Conservation (phyloP, 2,888 invertebrate species). For the Gortyna flavago region DNA sequence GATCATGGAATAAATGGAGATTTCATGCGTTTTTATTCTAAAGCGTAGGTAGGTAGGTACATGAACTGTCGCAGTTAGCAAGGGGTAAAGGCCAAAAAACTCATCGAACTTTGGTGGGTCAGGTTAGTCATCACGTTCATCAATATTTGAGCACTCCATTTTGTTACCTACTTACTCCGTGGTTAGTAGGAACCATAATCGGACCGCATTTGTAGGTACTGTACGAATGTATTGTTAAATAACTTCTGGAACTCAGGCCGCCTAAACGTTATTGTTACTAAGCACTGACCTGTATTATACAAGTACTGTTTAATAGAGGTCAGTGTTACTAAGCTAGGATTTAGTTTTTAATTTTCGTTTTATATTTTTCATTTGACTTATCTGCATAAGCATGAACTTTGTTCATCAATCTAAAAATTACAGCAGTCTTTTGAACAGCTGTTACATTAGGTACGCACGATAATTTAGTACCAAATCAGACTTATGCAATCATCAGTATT, state of each 20-base stretch:
- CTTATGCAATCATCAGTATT: constrained; percentile 57
- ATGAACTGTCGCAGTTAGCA: background rate
- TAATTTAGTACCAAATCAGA: constrained; percentile 20
- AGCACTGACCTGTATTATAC: too few species aligned
- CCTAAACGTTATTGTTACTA: constrained; percentile 28
- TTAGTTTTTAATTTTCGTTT: constrained; percentile 3
- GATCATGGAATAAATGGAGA: constrained; percentile 1
- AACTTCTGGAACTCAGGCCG: constrained; percentile 36
- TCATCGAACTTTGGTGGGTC: background rate
- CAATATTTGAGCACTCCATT: constrained; percentile 8
- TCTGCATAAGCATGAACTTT: constrained; percentile 3
- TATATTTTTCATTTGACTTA: constrained; percentile 15
- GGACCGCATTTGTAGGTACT: background rate
- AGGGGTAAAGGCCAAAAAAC: background rate
- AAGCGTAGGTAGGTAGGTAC: too few species aligned
- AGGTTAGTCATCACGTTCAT: background rate
- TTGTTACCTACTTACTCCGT: background rate
- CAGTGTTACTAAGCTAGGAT: constrained; percentile 10
- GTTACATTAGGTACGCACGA: constrained; percentile 3
- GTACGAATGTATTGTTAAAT: background rate
- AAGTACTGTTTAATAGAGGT: too few species aligned
- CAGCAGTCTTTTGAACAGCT: constrained; percentile 11
- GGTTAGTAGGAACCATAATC: background rate
- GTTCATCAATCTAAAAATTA: background rate
- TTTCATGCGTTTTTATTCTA: background rate